Percentiles rank a stretch among this genome's conserved stretches.
These are phyloP conservation scores for Australoheros scitulus DNA, from an alignment of 2,113 vertebrate species.

Conservation along the genomic window DNA sequence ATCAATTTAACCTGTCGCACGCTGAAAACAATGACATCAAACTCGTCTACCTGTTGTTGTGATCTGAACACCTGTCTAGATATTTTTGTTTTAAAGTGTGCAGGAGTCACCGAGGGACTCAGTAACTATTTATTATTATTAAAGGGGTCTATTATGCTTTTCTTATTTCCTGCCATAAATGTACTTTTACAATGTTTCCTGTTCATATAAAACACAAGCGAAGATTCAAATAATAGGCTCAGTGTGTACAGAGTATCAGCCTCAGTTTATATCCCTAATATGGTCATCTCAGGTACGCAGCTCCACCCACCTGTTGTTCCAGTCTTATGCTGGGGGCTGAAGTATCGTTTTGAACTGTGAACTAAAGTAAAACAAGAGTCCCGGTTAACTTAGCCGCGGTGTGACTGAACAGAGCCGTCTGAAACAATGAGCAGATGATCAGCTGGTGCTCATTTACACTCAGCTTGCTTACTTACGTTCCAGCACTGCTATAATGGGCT, in stretches of 20 bases:
- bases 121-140: not conserved
- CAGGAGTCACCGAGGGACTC: not conserved
- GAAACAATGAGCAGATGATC: not conserved
- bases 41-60: not conserved
- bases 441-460: not conserved
- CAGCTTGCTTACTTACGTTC: not conserved
- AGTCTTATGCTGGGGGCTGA: too few species aligned
- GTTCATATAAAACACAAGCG: not conserved
- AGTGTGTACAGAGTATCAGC: too few species aligned
- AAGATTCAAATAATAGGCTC: too few species aligned
- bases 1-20: not conserved
- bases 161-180: not conserved
- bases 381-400: not conserved
- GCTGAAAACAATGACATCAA: not conserved
- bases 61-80: not conserved
- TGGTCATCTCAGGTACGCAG: not conserved
- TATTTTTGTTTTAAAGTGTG: not conserved
- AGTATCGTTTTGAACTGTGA: not conserved
- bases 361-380: too few species aligned
- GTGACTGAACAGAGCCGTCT: not conserved
- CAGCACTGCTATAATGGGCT: not conserved
- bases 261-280: not conserved
- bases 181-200: not conserved
- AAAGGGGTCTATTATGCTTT: not conserved
- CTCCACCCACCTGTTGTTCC: not conserved